These are phyloP conservation scores for Anableps anableps DNA, from an alignment of 2,797 vertebrate genomes.

Conservation along the genomic window DNA sequence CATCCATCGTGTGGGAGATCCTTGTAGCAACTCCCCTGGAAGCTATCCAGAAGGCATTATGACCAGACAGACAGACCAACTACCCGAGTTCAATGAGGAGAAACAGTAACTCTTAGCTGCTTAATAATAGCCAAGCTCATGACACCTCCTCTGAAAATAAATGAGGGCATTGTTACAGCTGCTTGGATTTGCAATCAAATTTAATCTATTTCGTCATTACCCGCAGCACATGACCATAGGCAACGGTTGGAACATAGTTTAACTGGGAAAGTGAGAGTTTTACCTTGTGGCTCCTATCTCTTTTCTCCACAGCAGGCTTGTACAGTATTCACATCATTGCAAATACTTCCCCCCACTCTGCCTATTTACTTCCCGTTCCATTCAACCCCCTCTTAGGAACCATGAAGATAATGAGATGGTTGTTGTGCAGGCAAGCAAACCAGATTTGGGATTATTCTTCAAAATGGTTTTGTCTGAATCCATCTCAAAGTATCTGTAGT, in stretches of 20 bases:
- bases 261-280: not conserved
- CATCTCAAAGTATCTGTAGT: not conserved
- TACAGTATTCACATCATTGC: not conserved
- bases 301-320: not conserved
- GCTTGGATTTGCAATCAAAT: too few species aligned
- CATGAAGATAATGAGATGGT: not conserved
- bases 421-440: not conserved
- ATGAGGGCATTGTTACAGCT: too few species aligned
- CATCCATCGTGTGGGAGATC: not conserved
- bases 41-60: too few species aligned
- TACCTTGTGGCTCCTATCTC: not conserved
- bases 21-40: too few species aligned
- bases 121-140: too few species aligned
- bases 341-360: not conserved
- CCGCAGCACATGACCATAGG: too few species aligned
- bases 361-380: not conserved
- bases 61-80: too few species aligned
- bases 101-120: too few species aligned
- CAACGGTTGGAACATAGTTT: not conserved
- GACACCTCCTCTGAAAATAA: too few species aligned
- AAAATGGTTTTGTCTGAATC: not conserved
- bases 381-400: not conserved
- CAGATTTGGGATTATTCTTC: not conserved
- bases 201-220: too few species aligned
- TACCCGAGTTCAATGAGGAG: too few species aligned